Percentiles rank a stretch among this genome's conserved stretches.
These are phyloP conservation scores for Teleopsis dalmanni DNA, from an alignment of 1,140 invertebrate genomes.

Conservation along the genomic window DNA sequence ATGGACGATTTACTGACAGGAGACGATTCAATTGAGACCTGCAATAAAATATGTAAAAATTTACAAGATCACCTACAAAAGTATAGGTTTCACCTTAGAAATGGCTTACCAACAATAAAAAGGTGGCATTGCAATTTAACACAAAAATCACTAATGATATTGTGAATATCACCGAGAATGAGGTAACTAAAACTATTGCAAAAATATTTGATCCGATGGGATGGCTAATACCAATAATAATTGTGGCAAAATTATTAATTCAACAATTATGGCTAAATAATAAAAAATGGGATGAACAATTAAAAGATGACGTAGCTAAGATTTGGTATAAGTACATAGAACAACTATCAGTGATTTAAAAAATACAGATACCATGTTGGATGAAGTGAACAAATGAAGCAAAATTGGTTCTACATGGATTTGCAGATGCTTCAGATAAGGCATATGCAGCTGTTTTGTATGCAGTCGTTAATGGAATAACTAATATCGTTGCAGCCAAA, in stretches of 20 bases:
- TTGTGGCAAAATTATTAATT: slow-evolving; percentile 40
- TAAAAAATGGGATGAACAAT: slow-evolving; percentile 33
- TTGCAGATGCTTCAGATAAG: slow-evolving; percentile 8
- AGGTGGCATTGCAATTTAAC: too few relatives aligned
- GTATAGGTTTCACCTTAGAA: slow-evolving; percentile 41
- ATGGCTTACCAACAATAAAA: slow-evolving; percentile 34
- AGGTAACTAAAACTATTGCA: slow-evolving; percentile 22
- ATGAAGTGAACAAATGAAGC: background rate
- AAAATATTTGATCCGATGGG: slow-evolving; percentile 45
- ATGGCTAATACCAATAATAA: slow-evolving; percentile 32
- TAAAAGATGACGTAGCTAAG: slow-evolving; percentile 18
- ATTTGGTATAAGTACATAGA: slow-evolving; percentile 16
- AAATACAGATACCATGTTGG: slow-evolving; percentile 4
- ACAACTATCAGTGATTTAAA: background rate
- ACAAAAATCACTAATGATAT: background rate
- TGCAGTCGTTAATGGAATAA: slow-evolving; percentile 1
- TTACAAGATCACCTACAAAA: slow-evolving; percentile 17
- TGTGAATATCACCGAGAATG: slow-evolving; percentile 6
- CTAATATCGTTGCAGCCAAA: slow-evolving; percentile 24
- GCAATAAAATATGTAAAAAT: slow-evolving; percentile 6
- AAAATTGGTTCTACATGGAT: slow-evolving; percentile 3
- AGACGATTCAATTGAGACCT: slow-evolving; percentile 17
- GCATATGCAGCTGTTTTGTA: slow-evolving; percentile 8
- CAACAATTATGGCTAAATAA: slow-evolving; percentile 32
- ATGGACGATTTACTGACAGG: slow-evolving; percentile 41